Conservation (phyloP, 2,888 invertebrate species). For the Drosophila multiciliata region DNA sequence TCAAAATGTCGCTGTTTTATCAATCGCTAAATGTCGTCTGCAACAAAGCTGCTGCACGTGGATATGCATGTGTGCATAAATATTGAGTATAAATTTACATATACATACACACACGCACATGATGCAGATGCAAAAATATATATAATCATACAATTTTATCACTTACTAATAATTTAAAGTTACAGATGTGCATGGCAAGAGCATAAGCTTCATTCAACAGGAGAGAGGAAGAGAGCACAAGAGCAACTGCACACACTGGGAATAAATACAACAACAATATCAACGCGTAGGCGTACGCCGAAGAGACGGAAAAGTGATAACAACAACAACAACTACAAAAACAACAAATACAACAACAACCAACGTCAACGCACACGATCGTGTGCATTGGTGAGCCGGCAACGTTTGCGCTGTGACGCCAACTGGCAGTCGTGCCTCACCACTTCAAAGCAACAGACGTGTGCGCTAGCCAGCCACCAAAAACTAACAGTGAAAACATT, state of each 20-base stretch:
- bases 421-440: constrained; percentile 72
- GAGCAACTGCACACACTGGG: constrained; percentile 1
- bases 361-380: constrained; percentile 38
- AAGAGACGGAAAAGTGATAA: constrained; percentile 14
- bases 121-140: neutral
- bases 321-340: constrained; percentile 5
- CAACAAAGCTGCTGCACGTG: neutral
- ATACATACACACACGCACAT: neutral
- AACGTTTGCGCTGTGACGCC: constrained; percentile 49
- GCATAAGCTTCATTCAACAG: neutral
- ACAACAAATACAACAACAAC: constrained; percentile 15
- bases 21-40: neutral
- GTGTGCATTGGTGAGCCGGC: constrained; percentile 47
- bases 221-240: neutral
- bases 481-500: neutral
- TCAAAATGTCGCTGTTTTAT: neutral
- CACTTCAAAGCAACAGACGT: constrained; percentile 66
- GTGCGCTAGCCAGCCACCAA: constrained; percentile 27
- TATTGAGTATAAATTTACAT: neutral
- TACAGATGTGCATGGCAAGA: constrained; percentile 21
- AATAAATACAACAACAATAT: constrained; percentile 11
- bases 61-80: neutral
- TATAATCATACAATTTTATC: constrained; percentile 37
- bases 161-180: constrained; percentile 39
- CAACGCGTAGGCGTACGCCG: constrained; percentile 31